These are phyloP conservation scores for Marisa cornuarietis DNA, from an alignment of 1,140 invertebrate genomes.

Conservation along the genomic window DNA sequence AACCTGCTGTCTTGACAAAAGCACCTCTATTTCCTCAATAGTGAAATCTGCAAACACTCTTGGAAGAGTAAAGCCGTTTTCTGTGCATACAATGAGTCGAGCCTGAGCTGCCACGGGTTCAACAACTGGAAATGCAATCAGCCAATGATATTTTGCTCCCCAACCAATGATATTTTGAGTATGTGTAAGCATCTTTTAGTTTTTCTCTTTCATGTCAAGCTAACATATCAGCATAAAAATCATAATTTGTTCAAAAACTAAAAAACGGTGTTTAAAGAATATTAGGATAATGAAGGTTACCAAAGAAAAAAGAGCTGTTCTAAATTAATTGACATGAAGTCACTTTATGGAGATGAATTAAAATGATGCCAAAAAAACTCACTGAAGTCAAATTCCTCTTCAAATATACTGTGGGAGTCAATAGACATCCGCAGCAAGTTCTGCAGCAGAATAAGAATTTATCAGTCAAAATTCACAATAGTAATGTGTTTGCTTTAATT, in stretches of 20 bases:
- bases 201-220: neutral
- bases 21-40: slow-evolving; percentile 79
- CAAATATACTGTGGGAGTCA: slow-evolving; percentile 80
- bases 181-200: neutral
- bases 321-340: neutral
- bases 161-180: neutral
- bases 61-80: slow-evolving; percentile 76
- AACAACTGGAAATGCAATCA: slow-evolving; percentile 43
- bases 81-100: slow-evolving; percentile 82
- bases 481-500: too few species aligned
- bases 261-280: neutral
- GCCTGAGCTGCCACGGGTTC: slow-evolving; percentile 81
- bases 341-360: neutral
- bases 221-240: neutral
- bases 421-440: slow-evolving; percentile 78
- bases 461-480: too few species aligned
- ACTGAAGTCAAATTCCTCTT: slow-evolving; percentile 80
- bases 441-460: slow-evolving; percentile 56
- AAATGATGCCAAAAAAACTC: slow-evolving; percentile 62
- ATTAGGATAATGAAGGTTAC: neutral
- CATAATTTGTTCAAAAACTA: neutral
- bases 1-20: slow-evolving; percentile 77
- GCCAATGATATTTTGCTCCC: neutral
- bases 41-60: slow-evolving; percentile 79
- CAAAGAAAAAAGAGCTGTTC: too few species aligned